These are phyloP conservation scores for Dissostichus mawsoni DNA, from an alignment of 2,113 vertebrate genomes.

Conservation along the genomic window DNA sequence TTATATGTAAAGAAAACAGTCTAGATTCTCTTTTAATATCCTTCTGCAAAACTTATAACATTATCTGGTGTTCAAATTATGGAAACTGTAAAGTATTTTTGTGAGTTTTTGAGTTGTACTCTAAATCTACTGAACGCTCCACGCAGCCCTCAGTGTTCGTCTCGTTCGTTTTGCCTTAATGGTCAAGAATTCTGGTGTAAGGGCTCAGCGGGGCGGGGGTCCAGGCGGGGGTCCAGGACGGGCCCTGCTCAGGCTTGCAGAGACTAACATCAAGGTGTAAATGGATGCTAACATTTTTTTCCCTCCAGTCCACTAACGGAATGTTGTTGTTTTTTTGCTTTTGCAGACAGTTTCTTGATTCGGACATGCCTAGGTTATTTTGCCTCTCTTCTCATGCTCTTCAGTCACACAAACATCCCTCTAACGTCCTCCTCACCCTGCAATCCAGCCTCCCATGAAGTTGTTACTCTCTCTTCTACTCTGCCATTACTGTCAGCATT, in stretches of 20 bases:
- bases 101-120: not conserved
- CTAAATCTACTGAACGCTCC: constrained; percentile 26
- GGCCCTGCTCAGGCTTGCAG: constrained; percentile 49
- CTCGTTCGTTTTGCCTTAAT: not conserved
- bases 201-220: constrained; percentile 10
- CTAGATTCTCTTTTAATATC: not conserved
- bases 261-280: constrained; percentile 56
- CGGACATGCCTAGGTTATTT: constrained; percentile 98
- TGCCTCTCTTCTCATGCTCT: constrained; percentile 69
- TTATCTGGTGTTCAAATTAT: not conserved
- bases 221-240: constrained; percentile 32
- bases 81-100: constrained; percentile 4
- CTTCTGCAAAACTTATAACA: not conserved
- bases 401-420: constrained; percentile 59
- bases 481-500: constrained; percentile 49
- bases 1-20: not conserved
- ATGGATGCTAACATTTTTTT: constrained; percentile 75
- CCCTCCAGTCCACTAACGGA: constrained; percentile 90
- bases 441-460: constrained; percentile 27
- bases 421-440: constrained; percentile 45
- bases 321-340: constrained; percentile 93
- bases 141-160: not conserved
- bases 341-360: constrained; percentile 99
- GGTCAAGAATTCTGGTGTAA: constrained; percentile 3
- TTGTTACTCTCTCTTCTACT: constrained; percentile 30